phyloP scores from a whole-genome alignment of 2,888 invertebrate genomes.

The Eristalinus aeneus region DNA sequence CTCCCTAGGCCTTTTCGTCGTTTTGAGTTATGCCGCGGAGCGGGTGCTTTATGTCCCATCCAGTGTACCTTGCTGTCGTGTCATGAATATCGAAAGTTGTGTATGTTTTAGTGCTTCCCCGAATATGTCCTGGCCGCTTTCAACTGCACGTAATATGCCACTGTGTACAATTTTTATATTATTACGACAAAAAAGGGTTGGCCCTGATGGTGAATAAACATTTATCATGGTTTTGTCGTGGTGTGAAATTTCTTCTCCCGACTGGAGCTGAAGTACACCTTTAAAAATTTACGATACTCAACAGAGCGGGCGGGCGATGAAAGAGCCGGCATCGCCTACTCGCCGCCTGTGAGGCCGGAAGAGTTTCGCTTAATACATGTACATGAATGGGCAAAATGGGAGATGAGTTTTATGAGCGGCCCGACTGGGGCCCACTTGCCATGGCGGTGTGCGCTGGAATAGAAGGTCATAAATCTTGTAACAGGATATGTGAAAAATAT shows the following conservation, averaged over 20 bases:
- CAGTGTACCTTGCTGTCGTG: neutral
- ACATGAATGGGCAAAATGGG: neutral
- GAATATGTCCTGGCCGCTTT: conserved; percentile 6
- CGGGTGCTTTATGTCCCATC: neutral
- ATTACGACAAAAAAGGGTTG: conserved; percentile 15
- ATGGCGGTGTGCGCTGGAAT: neutral
- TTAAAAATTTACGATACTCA: conserved; percentile 46
- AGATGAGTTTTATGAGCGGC: conserved; percentile 26
- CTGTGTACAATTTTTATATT: conserved; percentile 33
- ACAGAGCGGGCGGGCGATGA: conserved; percentile 13
- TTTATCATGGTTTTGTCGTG: conserved; percentile 47
- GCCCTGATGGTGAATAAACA: conserved; percentile 31
- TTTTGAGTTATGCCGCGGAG: conserved; percentile 1
- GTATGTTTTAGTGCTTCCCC: conserved; percentile 3
- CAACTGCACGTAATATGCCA: conserved; percentile 33
- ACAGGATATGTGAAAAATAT: conserved; percentile 52
- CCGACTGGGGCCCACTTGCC: neutral
- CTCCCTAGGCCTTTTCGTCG: neutral
- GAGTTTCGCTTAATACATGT: conserved; percentile 22
- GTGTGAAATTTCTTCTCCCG: conserved; percentile 39
- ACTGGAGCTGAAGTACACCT: conserved; percentile 32
- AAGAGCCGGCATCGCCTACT: too few species aligned
- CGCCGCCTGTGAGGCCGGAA: neutral
- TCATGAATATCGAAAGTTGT: conserved; percentile 29
- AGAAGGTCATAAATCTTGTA: conserved; percentile 41